These are phyloP conservation scores for Cacatua alba DNA, from an alignment of 2,113 vertebrate genomes.

Conservation along the genomic window DNA sequence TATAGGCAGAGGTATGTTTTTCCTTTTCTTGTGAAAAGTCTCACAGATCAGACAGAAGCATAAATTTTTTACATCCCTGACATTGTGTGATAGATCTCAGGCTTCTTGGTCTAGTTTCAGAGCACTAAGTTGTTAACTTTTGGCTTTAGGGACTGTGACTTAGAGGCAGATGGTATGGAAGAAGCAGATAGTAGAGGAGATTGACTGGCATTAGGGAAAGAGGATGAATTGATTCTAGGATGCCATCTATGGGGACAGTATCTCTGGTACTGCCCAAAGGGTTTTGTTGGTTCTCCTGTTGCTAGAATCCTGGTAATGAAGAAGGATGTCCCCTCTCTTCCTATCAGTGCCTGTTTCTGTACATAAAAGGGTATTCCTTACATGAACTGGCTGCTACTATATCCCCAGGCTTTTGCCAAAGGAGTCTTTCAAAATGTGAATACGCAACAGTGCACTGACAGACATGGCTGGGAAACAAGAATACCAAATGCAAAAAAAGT, in stretches of 20 bases:
- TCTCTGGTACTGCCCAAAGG: background rate
- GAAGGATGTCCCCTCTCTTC: background rate
- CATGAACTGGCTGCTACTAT: fast-evolving
- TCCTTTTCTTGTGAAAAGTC: background rate
- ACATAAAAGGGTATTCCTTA: background rate
- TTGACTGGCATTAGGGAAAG: background rate
- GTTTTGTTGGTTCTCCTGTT: background rate
- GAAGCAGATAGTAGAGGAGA: background rate
- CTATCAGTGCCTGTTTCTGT: background rate
- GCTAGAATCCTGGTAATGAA: background rate
- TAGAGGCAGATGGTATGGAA: background rate
- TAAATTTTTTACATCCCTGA: background rate
- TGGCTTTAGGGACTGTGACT: background rate
- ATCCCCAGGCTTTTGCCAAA: background rate
- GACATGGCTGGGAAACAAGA: background rate
- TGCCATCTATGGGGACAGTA: background rate
- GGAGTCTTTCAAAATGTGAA: background rate
- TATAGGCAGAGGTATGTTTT: background rate
- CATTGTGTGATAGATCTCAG: background rate
- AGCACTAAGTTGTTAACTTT: background rate
- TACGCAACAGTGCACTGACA: background rate
- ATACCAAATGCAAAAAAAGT: background rate
- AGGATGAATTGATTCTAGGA: background rate
- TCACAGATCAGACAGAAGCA: background rate
- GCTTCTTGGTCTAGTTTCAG: background rate